These are phyloP conservation scores for Microcaecilia unicolor DNA, from an alignment of 2,797 vertebrate genomes.

Conservation along the genomic window DNA sequence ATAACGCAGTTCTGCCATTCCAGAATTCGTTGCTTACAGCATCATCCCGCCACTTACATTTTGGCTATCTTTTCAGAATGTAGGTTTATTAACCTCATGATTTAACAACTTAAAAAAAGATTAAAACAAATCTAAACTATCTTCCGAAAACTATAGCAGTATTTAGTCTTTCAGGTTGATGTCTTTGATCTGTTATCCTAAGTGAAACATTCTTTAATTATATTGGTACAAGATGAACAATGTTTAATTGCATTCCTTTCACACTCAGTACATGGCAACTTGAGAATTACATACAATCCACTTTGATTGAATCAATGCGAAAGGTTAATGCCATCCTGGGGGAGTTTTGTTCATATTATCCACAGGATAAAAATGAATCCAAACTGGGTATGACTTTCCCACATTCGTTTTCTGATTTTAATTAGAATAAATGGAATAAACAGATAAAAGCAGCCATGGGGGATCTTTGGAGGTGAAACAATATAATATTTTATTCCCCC, in stretches of 20 bases:
- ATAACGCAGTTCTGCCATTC: too few relatives aligned
- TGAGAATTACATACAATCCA: neutral
- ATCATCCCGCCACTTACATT: too few relatives aligned
- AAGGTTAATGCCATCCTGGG: constrained; percentile 23
- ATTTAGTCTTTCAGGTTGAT: neutral
- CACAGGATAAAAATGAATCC: constrained; percentile 14
- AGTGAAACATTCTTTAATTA: constrained; percentile 10
- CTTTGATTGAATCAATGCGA: constrained; percentile 5
- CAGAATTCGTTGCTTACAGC: too few relatives aligned
- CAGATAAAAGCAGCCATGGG: constrained; percentile 4
- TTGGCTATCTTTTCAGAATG: too few relatives aligned
- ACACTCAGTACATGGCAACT: neutral
- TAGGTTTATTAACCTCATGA: too few relatives aligned
- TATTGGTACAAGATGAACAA: neutral
- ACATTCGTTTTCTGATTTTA: constrained; percentile 8
- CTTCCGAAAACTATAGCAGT: neutral
- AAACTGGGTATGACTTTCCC: constrained; percentile 2
- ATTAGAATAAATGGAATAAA: constrained; percentile 14
- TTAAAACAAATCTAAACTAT: neutral
- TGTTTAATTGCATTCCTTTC: neutral
- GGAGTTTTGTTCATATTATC: constrained; percentile 12
- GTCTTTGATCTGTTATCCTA: neutral
- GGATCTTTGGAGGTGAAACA: constrained; percentile 7
- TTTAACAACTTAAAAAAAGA: neutral
- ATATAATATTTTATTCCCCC: constrained; percentile 3